phyloP scores from a whole-genome alignment of 2,797 vertebrate species.

The Carcharodon carcharias region DNA sequence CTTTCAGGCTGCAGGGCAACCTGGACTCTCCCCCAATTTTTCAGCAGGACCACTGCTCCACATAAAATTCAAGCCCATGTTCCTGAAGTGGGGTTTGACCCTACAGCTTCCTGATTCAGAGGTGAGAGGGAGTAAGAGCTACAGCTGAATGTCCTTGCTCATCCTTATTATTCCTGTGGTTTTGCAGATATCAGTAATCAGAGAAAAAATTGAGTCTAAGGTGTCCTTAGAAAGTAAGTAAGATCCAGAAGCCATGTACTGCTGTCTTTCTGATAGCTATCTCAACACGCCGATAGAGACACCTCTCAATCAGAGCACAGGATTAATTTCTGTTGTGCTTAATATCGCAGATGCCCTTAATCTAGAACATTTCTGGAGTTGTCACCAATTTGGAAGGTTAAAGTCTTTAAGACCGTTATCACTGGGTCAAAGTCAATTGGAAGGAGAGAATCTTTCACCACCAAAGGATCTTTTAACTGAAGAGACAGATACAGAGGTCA shows the following conservation, averaged over 20 bases:
- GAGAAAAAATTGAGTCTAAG: neutral
- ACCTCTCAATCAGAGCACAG: neutral
- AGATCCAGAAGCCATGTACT: neutral
- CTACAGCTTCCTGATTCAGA: neutral
- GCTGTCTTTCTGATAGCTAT: neutral
- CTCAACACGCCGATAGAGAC: neutral
- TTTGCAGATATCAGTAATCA: neutral
- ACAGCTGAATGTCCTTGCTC: neutral
- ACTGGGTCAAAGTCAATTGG: no score
- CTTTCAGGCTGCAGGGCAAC: neutral
- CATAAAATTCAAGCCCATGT: neutral
- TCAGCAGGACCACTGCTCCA: no score
- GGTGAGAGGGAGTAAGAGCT: neutral
- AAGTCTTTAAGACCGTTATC: neutral
- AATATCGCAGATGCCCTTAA: conserved; percentile 4
- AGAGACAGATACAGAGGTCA: neutral
- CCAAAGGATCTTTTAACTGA: neutral
- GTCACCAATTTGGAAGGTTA: neutral
- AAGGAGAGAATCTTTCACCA: neutral
- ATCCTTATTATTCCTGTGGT: neutral
- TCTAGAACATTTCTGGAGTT: neutral
- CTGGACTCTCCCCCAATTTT: neutral
- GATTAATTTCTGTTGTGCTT: neutral
- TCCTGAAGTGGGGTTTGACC: neutral
- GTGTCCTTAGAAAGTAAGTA: neutral